These are phyloP conservation scores for Danionella dracula DNA, from an alignment of 2,797 vertebrate species.

Conservation along the genomic window DNA sequence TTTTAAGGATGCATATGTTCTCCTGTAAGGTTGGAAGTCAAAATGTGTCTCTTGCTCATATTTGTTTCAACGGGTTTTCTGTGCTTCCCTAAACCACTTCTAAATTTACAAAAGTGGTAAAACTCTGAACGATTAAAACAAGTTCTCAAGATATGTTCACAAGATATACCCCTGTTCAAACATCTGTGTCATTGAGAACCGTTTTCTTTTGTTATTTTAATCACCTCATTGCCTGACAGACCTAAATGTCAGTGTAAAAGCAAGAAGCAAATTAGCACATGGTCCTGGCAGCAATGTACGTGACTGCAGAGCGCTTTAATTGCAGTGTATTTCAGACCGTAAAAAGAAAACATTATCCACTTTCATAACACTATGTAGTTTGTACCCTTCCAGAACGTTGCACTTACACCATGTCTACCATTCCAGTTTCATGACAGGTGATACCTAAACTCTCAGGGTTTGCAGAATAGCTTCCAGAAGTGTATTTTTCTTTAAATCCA, in stretches of 20 bases:
- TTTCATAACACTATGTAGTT: neutral
- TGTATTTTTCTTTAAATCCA: neutral
- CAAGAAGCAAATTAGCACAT: neutral
- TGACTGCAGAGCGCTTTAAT: neutral
- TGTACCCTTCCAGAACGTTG: neutral
- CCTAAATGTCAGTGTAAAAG: conserved; percentile 4
- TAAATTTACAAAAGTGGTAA: too few species aligned
- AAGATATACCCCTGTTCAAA: neutral
- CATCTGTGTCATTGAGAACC: neutral
- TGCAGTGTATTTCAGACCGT: neutral
- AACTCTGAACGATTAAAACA: too few species aligned
- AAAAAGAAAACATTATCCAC: neutral
- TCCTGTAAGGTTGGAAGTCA: too few species aligned
- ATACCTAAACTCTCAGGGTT: neutral
- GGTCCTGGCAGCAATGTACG: neutral
- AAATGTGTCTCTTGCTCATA: too few species aligned
- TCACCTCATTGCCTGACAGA: neutral
- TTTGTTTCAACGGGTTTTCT: too few species aligned
- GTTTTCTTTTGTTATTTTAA: too few species aligned
- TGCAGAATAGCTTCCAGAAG: neutral
- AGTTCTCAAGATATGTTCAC: too few species aligned
- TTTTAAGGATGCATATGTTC: too few species aligned
- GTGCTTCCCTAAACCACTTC: too few species aligned
- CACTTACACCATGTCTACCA: neutral
- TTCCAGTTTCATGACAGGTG: neutral